Base-by-base conservation (phyloP, 1,140 invertebrate genomes). In the Ceratosolen fusciceps region DNA sequence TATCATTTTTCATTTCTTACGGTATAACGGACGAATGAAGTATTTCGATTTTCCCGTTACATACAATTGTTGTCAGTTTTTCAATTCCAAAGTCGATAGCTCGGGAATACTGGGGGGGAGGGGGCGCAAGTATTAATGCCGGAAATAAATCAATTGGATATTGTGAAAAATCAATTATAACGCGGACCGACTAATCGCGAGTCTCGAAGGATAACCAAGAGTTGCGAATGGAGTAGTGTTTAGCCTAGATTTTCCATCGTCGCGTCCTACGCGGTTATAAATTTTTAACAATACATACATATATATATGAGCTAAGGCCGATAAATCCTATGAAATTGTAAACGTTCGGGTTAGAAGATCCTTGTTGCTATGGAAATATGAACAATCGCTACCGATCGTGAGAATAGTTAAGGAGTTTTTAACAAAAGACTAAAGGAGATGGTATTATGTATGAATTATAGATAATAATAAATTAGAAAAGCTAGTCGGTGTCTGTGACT, bases 261-360 rank as follows among this genome's bases (percentile, higher is more conserved):
- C 56, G 1, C 56, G 1, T 16, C 21, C 0, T 43, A 31, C 16
- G 39, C 14, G 9, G 72, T 19, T 16, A 58, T 39, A 62, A 74
- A 65, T 73, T 74, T 37, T 5, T 19, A 31, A 47, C 43, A 37
- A 10, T 14, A 62, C n/a, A n/a, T n/a, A n/a, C n/a, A n/a, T n/a
- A n/a, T n/a, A 70, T 70, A 34, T 72, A 54, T 74, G 67, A 65
- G 70, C 77, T 54, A 67, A 39, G 37, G 43, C 24, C 34, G 39
- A 72, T 78, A 78, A 78, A 78, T 78, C 37, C 52, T 34, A 67
- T 76, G 24, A 54, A 39, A 34, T n/a, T 72, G 31, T 12, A 71
- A 67, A 39, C 31, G 19, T 26, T 60, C 2, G n/a, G n/a, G n/a
- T n/a, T 1, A 24, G 21, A 24, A 43, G 47, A 29, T n/a, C 12